phyloP scores from a whole-genome alignment of 2,113 vertebrate genomes.

The Nesoenas mayeri region DNA sequence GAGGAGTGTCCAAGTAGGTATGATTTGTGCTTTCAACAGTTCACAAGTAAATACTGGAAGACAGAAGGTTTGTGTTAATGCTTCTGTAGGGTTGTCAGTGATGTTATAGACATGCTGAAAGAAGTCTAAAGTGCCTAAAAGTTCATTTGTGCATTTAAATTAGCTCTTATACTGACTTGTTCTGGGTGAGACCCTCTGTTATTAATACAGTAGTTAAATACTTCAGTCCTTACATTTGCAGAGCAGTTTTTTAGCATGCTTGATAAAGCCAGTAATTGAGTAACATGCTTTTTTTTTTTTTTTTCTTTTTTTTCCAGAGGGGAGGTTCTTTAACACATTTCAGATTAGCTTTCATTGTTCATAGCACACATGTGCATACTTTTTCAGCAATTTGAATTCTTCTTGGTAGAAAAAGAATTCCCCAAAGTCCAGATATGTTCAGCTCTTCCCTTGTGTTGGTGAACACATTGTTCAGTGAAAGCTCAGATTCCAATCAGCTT shows the following conservation, averaged over 20 bases:
- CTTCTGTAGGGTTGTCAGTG: not conserved
- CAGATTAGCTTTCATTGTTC: not conserved
- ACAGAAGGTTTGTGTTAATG: not conserved
- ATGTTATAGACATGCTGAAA: not conserved
- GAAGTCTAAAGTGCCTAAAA: not conserved
- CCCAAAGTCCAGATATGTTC: slow-evolving; percentile 7
- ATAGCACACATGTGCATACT: not conserved
- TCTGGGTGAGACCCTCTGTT: not conserved
- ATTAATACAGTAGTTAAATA: not conserved
- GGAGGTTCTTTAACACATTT: not conserved
- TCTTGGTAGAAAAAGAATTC: slow-evolving; percentile 20
- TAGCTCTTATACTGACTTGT: not conserved
- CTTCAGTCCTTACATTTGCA: not conserved
- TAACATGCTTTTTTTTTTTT: not conserved
- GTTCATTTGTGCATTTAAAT: not conserved
- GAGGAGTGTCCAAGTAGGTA: not conserved
- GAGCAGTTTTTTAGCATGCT: not conserved
- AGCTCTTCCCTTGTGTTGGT: slow-evolving; percentile 34
- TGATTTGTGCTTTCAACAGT: not conserved
- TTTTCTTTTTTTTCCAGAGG: not conserved
- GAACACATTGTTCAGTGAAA: slow-evolving; percentile 51
- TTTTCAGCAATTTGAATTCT: not conserved
- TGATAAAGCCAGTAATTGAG: not conserved
- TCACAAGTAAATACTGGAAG: not conserved
- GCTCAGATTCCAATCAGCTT: slow-evolving; percentile 46